Percentiles rank a stretch among this genome's conserved stretches.
These are phyloP conservation scores for Romanomermis culicivorax DNA, from an alignment of 2,888 invertebrate genomes.

Conservation along the genomic window DNA sequence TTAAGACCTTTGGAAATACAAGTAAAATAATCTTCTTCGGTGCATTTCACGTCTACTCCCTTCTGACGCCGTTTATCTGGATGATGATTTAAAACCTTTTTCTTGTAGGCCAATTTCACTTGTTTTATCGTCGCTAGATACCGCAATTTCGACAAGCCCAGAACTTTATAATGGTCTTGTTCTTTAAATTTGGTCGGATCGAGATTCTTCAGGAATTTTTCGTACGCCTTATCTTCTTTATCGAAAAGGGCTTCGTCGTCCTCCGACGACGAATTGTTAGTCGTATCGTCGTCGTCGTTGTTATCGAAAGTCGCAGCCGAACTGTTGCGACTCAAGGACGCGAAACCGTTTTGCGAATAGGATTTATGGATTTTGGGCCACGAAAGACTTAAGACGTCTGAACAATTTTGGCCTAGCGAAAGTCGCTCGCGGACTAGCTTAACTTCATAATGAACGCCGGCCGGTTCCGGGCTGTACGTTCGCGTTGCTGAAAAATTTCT, in stretches of 20 bases:
- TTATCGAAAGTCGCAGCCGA: not conserved
- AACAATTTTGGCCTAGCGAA: not conserved
- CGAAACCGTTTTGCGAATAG: not conserved
- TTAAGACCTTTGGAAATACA: constrained; percentile 62
- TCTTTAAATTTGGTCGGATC: constrained; percentile 35
- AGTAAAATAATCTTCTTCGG: constrained; percentile 82
- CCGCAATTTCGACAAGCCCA: constrained; percentile 63
- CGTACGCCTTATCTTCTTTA: constrained; percentile 21
- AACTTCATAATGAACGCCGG: constrained; percentile 1
- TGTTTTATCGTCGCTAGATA: constrained; percentile 71
- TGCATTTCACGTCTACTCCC: constrained; percentile 62
- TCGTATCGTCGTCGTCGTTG: not conserved
- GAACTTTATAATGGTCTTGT: constrained; percentile 87
- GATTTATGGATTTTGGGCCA: not conserved
- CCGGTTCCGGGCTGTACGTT: not conserved
- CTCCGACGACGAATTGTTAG: not conserved
- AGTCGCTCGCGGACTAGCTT: not conserved
- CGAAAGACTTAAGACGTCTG: not conserved
- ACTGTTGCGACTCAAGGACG: not conserved
- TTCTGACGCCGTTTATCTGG: constrained; percentile 72
- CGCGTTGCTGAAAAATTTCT: not conserved
- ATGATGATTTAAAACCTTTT: constrained; percentile 76
- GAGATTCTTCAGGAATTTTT: constrained; percentile 20
- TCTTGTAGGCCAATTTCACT: constrained; percentile 67
- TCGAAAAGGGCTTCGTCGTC: constrained; percentile 15